A percentile compares a stretch with the other conserved stretches of the same genome.
These are phyloP conservation scores for Drosophila ohnishii DNA, from an alignment of 1,140 invertebrate species.

Conservation along the genomic window DNA sequence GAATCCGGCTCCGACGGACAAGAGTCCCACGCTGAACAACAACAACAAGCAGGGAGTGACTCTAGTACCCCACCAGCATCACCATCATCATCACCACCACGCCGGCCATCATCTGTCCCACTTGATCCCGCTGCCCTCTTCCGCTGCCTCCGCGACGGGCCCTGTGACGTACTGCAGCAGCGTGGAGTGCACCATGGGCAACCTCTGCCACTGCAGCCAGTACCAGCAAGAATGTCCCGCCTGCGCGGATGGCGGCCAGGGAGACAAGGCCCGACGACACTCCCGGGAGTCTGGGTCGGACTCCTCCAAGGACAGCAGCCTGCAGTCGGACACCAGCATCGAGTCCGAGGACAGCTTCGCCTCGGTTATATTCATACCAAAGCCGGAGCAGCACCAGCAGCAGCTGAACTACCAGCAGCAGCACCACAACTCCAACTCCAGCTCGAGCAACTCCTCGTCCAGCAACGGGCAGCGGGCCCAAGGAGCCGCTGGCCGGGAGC, in stretches of 20 bases:
- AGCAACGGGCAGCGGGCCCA: slow-evolving; percentile 54
- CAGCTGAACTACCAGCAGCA: slow-evolving; percentile 76
- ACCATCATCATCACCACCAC: slow-evolving; percentile 67
- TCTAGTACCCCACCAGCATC: slow-evolving; percentile 38
- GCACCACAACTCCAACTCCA: slow-evolving; percentile 84
- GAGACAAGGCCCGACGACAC: slow-evolving; percentile 82
- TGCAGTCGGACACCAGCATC: slow-evolving; percentile 96
- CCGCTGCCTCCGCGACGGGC: slow-evolving; percentile 28
- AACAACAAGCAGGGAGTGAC: slow-evolving; percentile 42
- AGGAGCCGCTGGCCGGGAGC: slow-evolving; percentile 16
- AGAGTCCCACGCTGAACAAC: slow-evolving; percentile 35
- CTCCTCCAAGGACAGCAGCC: slow-evolving; percentile 94
- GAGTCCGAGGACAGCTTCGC: slow-evolving; percentile 96
- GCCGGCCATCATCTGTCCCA: slow-evolving; percentile 36
- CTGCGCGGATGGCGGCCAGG: slow-evolving; percentile 56
- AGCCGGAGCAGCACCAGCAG: slow-evolving; percentile 84
- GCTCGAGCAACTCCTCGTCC: slow-evolving; percentile 83
- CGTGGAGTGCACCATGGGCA: slow-evolving; percentile 62
- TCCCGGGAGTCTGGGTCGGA: slow-evolving; percentile 94
- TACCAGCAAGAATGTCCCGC: slow-evolving; percentile 74
- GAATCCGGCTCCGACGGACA: slow-evolving; percentile 2
- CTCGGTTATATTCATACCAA: slow-evolving; percentile 94
- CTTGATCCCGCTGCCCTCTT: slow-evolving; percentile 13
- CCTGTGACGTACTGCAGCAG: slow-evolving; percentile 76
- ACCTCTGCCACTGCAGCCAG: slow-evolving; percentile 71